phyloP scores from a whole-genome alignment of 2,888 invertebrate genomes.

The Luperina nickerlii region DNA sequence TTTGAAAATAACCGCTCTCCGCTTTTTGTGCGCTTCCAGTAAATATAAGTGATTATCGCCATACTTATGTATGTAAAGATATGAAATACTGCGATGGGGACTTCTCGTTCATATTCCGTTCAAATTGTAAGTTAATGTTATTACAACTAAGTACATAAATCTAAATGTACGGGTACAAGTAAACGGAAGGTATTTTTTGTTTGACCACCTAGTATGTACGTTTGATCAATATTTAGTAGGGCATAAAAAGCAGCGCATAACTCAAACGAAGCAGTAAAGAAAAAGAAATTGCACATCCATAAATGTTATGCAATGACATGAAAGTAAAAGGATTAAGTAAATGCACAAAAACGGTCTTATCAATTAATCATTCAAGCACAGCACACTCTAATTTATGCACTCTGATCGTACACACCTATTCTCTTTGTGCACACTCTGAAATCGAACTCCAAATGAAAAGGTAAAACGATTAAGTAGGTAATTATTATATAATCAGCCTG shows the following conservation, averaged over 20 bases:
- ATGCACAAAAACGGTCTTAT: conserved; percentile 16
- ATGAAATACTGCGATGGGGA: conserved; percentile 47
- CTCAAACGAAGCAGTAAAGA: conserved; percentile 16
- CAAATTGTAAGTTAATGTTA: conserved; percentile 48
- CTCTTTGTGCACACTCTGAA: not conserved
- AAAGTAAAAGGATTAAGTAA: conserved; percentile 47
- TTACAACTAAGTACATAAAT: conserved; percentile 37
- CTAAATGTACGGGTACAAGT: conserved; percentile 13
- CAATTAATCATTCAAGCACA: conserved; percentile 20
- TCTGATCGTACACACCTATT: not conserved
- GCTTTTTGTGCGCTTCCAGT: conserved; percentile 66
- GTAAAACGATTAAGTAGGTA: not conserved
- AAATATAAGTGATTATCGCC: conserved; percentile 57
- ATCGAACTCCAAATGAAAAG: conserved; percentile 5
- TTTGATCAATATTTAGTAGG: conserved; percentile 57
- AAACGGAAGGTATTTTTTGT: conserved; percentile 42
- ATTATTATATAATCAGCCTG: not conserved
- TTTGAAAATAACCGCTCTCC: conserved; percentile 80
- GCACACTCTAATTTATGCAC: conserved; percentile 5
- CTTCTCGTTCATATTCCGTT: conserved; percentile 57
- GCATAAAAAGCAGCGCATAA: conserved; percentile 68
- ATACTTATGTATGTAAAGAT: conserved; percentile 48
- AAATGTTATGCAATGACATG: conserved; percentile 30
- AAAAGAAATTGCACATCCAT: conserved; percentile 22
- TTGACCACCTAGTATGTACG: conserved; percentile 21